Conservation (phyloP, 2,797 vertebrate genomes). For the Enteromius paludinosus region DNA sequence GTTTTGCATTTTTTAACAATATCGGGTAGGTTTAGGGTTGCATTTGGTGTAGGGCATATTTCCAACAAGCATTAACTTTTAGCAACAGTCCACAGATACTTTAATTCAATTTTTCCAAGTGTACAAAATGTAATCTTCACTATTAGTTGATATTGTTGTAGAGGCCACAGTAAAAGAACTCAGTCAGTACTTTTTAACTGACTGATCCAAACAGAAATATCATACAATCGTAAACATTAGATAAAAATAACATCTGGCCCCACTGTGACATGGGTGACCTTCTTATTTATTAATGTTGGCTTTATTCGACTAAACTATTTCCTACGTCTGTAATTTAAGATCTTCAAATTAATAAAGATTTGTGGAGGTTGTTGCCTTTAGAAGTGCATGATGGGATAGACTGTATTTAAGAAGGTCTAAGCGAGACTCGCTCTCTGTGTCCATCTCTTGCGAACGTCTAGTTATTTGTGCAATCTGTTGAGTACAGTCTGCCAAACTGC, state of each 20-base stretch:
- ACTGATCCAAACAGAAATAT: constrained; percentile 1
- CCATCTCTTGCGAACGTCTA: neutral
- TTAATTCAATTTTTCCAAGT: neutral
- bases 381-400: constrained; percentile 13
- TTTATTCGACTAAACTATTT: constrained; percentile 5
- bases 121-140: neutral
- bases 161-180: constrained; percentile 71
- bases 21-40: no score
- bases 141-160: neutral
- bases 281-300: constrained; percentile 7
- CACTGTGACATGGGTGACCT: neutral
- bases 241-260: neutral
- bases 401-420: constrained; percentile 12
- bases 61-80: no score
- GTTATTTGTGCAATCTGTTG: constrained; percentile 22
- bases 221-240: constrained; percentile 3
- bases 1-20: no score
- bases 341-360: constrained; percentile 3
- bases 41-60: no score
- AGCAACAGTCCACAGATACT: no score
- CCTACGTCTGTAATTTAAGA: neutral
- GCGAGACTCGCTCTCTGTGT: neutral
- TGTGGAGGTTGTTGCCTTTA: constrained; percentile 17
- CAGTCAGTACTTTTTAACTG: constrained; percentile 73
- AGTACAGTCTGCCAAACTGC: constrained; percentile 35